Evolutionary conservation across 2,888 invertebrate genomes (phyloP), one percentile per base, ranked within the genome.

Genomic region (Spisula solida): DNA sequence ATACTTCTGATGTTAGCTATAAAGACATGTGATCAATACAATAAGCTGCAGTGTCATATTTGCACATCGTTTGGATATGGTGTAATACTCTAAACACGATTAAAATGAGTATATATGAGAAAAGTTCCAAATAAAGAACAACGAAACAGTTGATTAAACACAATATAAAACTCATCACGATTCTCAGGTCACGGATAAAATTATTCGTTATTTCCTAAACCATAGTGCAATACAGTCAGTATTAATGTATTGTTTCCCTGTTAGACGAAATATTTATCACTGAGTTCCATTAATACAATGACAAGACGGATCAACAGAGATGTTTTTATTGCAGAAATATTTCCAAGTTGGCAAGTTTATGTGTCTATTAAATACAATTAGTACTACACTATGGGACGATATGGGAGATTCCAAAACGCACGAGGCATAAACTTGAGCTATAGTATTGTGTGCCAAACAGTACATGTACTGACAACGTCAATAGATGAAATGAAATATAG

Each of bases 221-320:
- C 60, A 66, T 4, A n/a, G n/a, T 66, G 10, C 10, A n/a, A 66
- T 66, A 25, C 25, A n/a, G 60, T 25, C 25, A 16, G 51, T 51
- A 16, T 25, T 25, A 25, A 25, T 25, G 51, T 51, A 25, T 25
- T 25, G 60, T 66, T 66, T 66, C 25, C 60, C 25, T 10, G 25
- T 66, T 66, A 66, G 25, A 66, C 51, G 51, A 66, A 66, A 66
- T 66, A 66, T 66, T 66, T 66, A 66, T 66, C n/a, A 66, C 60
- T n/a, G n/a, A 25, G 25, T n/a, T 66, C 60, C 60, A 66, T 66
- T 66, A 66, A 66, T 66, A 25, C 60, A 66, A 66, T 25, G 60
- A 60, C 20, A 60, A 60, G 25, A 60, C 60, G 60, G 25, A 51
- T 66, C n/a, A 66, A 66, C n/a, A 25, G 25, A 66, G 60, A 66